Evolutionary conservation across 2,113 vertebrate species (phyloP), one percentile per base, ranked within the genome.

Genomic region (Indri indri): DNA sequence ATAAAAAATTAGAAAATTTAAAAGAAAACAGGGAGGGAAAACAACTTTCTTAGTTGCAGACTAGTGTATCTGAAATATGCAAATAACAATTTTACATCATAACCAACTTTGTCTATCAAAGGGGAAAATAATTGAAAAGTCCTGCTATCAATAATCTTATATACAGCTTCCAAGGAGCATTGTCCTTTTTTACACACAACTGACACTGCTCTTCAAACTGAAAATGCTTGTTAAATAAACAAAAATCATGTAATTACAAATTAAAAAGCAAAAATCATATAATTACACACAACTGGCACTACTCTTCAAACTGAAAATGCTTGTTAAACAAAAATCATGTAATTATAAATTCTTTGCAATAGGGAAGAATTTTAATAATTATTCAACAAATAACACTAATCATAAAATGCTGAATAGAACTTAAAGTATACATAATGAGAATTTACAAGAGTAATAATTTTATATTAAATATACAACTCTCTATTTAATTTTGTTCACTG

Each of bases 391-490:
- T 74, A 83, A 88, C 87, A 22, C 16, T 40, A 80, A 76, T 63
- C 88, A 90, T 45, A 95, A 96, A 94, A 76, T 88, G 54, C 3
- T 83, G 5, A 52, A 81, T 40, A 63, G 42, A 95, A 96, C 42
- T 54, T 73, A 47, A 83, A 68, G 73, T 86, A 84, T 91, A 66
- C 7, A 30, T 77, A 80, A 71, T 57, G 30, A 87, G 45, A 88
- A 83, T 89, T 82, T 97, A 76, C 5, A 76, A 23, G 11, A 68
- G 27, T 34, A 89, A 47, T 61, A 96, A 50, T 80, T 89, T 90
- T 83, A 76, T 74, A 74, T 25, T 95, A 93, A 97, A 57, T 77
- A 92, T 10, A 95, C 42, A 96, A 90, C 22, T 81, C 18, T 94
- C 47, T 95, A 66, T 22, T 86, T 68, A 88, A 61, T 84, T 95